Evolutionary conservation across 2,888 invertebrate species (phyloP).

Genomic region (Hypena proboscidalis): DNA sequence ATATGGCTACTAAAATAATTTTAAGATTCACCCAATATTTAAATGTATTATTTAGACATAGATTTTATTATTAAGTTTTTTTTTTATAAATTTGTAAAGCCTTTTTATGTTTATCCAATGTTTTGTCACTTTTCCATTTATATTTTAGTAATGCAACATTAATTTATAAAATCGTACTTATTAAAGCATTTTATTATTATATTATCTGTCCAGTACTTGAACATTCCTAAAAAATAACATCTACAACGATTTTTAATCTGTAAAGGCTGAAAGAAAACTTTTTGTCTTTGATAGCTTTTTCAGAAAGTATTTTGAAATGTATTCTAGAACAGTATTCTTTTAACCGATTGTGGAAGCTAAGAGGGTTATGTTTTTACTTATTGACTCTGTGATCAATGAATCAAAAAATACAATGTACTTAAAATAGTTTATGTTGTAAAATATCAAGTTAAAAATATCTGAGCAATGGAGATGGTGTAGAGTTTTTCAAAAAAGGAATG

Average conservation of each 20-base stretch:
- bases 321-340: conserved; percentile 38
- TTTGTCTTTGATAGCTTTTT: conserved; percentile 3
- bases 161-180: conserved; percentile 14
- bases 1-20: conserved; percentile 18
- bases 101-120: conserved; percentile 33
- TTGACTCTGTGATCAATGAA: conserved; percentile 37
- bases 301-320: conserved; percentile 29
- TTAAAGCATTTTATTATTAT: conserved; percentile 8
- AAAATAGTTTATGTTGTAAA: conserved; percentile 19
- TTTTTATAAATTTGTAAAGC: conserved; percentile 38
- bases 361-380: too few relatives aligned
- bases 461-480: conserved; percentile 1
- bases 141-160: conserved; percentile 27
- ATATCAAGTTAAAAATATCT: conserved; percentile 1
- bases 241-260: conserved; percentile 9
- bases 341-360: too few relatives aligned
- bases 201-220: conserved; percentile 23
- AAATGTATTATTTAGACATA: conserved; percentile 48
- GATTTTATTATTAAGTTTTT: conserved; percentile 40
- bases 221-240: conserved; percentile 17
- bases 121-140: conserved; percentile 25
- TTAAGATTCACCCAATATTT: conserved; percentile 30
- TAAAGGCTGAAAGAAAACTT: conserved; percentile 18
- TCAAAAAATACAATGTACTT: conserved; percentile 31
- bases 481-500: too few relatives aligned